These are phyloP conservation scores for Daboia siamensis DNA, from an alignment of 2,113 vertebrate genomes.

Conservation along the genomic window DNA sequence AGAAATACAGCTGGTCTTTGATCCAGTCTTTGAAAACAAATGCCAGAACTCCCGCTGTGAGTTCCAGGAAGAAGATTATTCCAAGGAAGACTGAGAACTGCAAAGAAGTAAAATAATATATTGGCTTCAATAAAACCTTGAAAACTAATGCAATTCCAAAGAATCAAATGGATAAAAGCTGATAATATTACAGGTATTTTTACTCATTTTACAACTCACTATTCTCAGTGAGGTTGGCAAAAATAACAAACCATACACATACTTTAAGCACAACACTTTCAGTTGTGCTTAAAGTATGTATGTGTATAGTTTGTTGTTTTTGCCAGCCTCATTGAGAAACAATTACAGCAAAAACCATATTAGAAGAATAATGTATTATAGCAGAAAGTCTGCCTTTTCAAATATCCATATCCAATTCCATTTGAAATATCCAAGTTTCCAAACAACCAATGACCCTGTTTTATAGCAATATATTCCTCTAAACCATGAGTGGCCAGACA, in stretches of 20 bases:
- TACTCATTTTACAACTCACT: neutral
- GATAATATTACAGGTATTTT: neutral
- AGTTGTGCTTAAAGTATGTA: neutral
- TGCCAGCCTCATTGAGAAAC: neutral
- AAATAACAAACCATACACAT: neutral
- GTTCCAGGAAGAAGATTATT: slow-evolving; percentile 98
- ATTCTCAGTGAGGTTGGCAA: neutral
- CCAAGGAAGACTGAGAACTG: slow-evolving; percentile 98
- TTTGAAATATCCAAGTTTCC: neutral
- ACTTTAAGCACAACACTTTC: neutral
- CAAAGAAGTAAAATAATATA: slow-evolving; percentile 31
- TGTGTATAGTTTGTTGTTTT: neutral
- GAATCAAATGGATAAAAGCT: neutral
- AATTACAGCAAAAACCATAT: neutral
- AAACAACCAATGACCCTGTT: neutral
- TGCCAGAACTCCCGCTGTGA: slow-evolving; percentile 93
- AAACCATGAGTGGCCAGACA: neutral
- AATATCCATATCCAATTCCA: neutral
- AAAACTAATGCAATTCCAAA: neutral
- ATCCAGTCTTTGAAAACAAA: slow-evolving; percentile 99
- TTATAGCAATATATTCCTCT: neutral
- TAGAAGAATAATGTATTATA: neutral
- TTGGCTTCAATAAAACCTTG: neutral
- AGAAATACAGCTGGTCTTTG: slow-evolving; percentile 98
- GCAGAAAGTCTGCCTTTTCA: neutral